Evolutionary conservation across 2,113 vertebrate species (phyloP), one percentile per base, ranked within the genome.

Genomic region (Pitta sordida): DNA sequence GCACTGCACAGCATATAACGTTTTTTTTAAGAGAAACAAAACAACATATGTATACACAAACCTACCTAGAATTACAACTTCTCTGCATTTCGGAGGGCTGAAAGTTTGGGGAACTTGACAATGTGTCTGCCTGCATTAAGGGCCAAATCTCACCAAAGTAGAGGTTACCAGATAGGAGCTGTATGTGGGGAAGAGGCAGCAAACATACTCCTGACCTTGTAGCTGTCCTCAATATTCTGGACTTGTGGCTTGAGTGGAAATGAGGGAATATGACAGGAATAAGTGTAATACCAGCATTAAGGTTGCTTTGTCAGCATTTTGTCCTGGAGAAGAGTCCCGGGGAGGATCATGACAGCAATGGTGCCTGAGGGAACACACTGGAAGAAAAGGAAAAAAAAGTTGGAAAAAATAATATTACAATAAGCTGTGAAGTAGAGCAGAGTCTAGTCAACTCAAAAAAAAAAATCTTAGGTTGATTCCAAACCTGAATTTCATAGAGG

Each of bases 11-110:
- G 80, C 65, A 86, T 30, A 86, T 69, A 93, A 71, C 3, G 1
- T 51, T 49, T 62, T 49, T 62, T 87, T 84, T 84, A 80, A 82
- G 93, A 87, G 90, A 89, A 93, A 89, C 51, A 76, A 64, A 34
- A 36, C 73, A 83, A 65, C 63, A 74, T 32, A 58, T 3, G 32
- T 36, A 48, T 36, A 73, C 73, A 73, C 15, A 76, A 71, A 55
- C 41, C 53, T 59, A 26, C n/a, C 21, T 32, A 85, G 49, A 94
- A 44, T 76, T 83, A 59, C 55, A 69, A 67, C 68, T 85, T 43
- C 39, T 87, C 51, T 65, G 2, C 16, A 9, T 74, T 83, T 83
- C 41, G 51, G 30, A 80, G 63, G 21, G 37, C 34, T 91, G 62
- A 85, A 76, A 59, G 86, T 65, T 43, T 49, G 60, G 29, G 23